Conservation (phyloP, 2,797 vertebrate genomes). For the Pterois miles region DNA sequence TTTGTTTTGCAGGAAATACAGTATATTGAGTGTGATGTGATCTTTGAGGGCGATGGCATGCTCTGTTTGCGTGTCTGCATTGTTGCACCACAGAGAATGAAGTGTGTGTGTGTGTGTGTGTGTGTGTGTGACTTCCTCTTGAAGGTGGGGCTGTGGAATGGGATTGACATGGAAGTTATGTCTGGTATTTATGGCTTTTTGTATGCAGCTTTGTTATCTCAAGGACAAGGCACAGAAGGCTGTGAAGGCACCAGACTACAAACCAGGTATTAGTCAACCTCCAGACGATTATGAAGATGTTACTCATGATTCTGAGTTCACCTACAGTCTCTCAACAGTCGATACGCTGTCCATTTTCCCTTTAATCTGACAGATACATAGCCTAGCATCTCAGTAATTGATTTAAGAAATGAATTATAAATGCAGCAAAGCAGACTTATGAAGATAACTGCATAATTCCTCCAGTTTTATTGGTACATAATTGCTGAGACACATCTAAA, state of each 20-base stretch:
- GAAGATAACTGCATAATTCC: background rate
- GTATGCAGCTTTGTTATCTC: constrained; percentile 54
- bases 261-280: constrained; percentile 28
- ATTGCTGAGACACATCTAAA: background rate
- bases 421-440: background rate
- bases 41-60: constrained; percentile 23
- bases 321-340: background rate
- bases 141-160: constrained; percentile 61
- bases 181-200: constrained; percentile 65
- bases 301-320: background rate
- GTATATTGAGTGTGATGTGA: constrained; percentile 26
- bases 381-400: background rate
- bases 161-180: constrained; percentile 61
- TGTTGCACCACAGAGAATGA: constrained; percentile 36
- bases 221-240: constrained; percentile 32
- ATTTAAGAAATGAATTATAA: background rate
- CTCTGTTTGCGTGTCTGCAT: constrained; percentile 22
- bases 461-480: background rate
- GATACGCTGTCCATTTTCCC: background rate
- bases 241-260: constrained; percentile 13
- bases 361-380: background rate
- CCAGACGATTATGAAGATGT: background rate
- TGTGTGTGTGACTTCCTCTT: constrained; percentile 48
- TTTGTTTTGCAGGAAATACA: constrained; percentile 32
- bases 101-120: constrained; percentile 28